Evolutionary conservation across 2,797 vertebrate species (phyloP), one percentile per base, ranked within the genome.

Genomic region (Paedocypris micromegethes): DNA sequence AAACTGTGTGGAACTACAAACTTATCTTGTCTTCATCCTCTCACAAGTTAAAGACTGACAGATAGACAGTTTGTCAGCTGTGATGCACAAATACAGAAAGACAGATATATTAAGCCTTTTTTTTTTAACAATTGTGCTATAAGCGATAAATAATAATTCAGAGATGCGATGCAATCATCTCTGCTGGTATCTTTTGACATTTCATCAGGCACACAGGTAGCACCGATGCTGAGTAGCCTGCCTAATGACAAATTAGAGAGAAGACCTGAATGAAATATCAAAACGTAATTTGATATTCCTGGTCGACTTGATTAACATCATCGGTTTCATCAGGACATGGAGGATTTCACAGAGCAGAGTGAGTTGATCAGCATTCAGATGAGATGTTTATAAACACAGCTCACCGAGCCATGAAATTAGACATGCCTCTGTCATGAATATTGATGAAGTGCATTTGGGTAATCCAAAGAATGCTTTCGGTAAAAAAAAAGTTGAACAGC

Each of bases 391-490:
- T 70, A 67, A 66, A 58, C 44, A 61, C 48, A 75, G 63, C 58
- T 51, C 46, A 51, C 23, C 43, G 61, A 61, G 9, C 56, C 58
- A 66, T 64, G 74, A 72, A 85, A 83, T 84, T 84, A 84, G 64
- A 78, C 73, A 72, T 5, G 69, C 23, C 60, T 73, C 9, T 48
- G 78, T 84, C 79, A 84, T 83, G 80, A 83, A 85, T 85, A 84
- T 82, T 79, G 70, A 88, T 79, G 50, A 55, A 66, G 76, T 68
- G 23, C 67, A 76, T 78, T 75, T 72, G 75, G 62, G 80, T 85
- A 79, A 83, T 85, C 83, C 75, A 85, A 81, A 83, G 74, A 66
- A 78, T 73, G 78, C 80, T 81, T 77, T 83, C 40, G 49, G 50
- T 40, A 44, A 52, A 45, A 44, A 39, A 38, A 3, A 3, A 5